Base-by-base conservation (phyloP, 2,888 invertebrate genomes). In the Nymphalis c-album region DNA sequence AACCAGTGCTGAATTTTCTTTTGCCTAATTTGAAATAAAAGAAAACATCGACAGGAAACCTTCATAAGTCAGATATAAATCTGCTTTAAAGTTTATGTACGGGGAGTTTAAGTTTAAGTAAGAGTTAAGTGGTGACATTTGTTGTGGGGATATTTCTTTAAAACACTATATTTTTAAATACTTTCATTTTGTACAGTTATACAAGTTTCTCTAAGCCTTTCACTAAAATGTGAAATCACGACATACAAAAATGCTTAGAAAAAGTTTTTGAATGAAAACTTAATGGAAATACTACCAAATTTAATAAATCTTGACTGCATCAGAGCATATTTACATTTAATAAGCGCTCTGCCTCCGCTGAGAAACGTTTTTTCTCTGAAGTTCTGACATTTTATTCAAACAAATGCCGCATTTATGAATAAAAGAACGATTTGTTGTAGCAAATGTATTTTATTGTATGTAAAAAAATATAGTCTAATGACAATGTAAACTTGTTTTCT, bases 331-430 rank as follows among this genome's bases (percentile, higher is more conserved):
- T 60, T 65, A 65, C 65, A 60, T 60, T 65, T 60, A 65, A 60
- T 65, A 60, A 60, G 60, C 22, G n/a, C 31, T 31, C 35, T 61
- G 40, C 45, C 47, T 60, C n/a, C 26, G 46, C 35, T 18, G 46
- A 20, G 35, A 55, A 60, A 31, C 20, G 46, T 65, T 65, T 65
- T 60, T 60, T 45, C 46, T 53, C 5, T 47, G 31, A 60, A 61
- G 57, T 60, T 48, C 48, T 18, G 60, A 60, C 60, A 51, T 60
- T 63, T 69, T 63, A 60, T 65, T 65, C 59, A 65, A 48, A 66
- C 63, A 69, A 69, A 66, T 69, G 65, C 51, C 60, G 53, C 40
- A 31, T 69, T 69, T 69, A 65, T 63, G 69, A 69, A 69, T 65
- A 69, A 69, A 69, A 65, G 40, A 69, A 45, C 69, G 65, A 65